Evolutionary conservation across 2,113 vertebrate genomes (phyloP).

Genomic region (Grallaria varia): DNA sequence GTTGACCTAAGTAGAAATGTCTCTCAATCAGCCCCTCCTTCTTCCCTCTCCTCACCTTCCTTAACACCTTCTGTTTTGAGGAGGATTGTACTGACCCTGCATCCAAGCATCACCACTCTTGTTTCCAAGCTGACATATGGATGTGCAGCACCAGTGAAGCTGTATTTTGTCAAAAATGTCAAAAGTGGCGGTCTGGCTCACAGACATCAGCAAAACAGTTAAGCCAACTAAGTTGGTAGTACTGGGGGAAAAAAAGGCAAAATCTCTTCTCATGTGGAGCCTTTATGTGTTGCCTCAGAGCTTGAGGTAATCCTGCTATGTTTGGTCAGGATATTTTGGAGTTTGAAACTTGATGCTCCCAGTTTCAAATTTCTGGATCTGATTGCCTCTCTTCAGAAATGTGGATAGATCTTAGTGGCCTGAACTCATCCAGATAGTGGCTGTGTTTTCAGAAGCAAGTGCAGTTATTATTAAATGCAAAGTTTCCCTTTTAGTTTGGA

Average conservation of each 20-base stretch:
- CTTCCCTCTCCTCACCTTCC: background rate
- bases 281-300: background rate
- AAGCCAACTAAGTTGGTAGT: background rate
- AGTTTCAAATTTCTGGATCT: background rate
- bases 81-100: background rate
- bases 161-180: background rate
- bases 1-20: background rate
- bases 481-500: background rate
- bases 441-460: background rate
- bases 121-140: background rate
- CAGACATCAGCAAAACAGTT: background rate
- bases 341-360: background rate
- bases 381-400: background rate
- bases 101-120: background rate
- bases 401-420: background rate
- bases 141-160: background rate
- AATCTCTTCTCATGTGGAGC: background rate
- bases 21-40: background rate
- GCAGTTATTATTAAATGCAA: background rate
- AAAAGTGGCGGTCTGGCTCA: background rate
- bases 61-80: background rate
- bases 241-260: background rate
- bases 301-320: background rate
- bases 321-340: slow-evolving; percentile 17
- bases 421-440: background rate